phyloP scores from a whole-genome alignment of 2,797 vertebrate genomes.

The Taenioides sp. region DNA sequence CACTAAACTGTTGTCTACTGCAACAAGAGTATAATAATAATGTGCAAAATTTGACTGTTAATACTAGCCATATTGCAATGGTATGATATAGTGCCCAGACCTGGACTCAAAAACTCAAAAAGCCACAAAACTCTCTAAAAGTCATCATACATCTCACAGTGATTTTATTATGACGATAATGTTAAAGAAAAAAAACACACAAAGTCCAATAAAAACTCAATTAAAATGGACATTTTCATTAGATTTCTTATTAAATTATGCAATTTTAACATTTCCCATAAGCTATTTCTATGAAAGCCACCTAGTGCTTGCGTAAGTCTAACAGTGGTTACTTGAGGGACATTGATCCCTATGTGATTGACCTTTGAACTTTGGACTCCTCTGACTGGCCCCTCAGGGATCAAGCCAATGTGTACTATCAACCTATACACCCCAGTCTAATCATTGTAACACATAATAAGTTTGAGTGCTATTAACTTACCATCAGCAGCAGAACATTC shows the following conservation, averaged over 20 bases:
- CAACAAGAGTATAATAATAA: slow-evolving; percentile 2
- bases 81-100: background rate
- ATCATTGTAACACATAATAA: slow-evolving; percentile 73
- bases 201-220: no score
- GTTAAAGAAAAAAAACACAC: no score
- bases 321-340: slow-evolving; percentile 57
- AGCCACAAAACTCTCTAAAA: background rate
- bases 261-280: no score
- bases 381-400: slow-evolving; percentile 57
- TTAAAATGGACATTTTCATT: no score
- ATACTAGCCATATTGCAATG: no score
- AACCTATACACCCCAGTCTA: slow-evolving; percentile 66
- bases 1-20: background rate
- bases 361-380: slow-evolving; percentile 69
- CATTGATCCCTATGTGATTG: slow-evolving; percentile 71
- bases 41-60: background rate
- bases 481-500: slow-evolving; percentile 57
- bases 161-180: no score
- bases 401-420: slow-evolving; percentile 61
- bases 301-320: slow-evolving; percentile 41
- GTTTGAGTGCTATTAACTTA: slow-evolving; percentile 77
- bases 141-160: no score
- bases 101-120: background rate
- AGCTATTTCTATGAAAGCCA: background rate
- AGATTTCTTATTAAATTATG: no score